Conservation (phyloP, 2,797 vertebrate species). For the Siniperca obscura region DNA sequence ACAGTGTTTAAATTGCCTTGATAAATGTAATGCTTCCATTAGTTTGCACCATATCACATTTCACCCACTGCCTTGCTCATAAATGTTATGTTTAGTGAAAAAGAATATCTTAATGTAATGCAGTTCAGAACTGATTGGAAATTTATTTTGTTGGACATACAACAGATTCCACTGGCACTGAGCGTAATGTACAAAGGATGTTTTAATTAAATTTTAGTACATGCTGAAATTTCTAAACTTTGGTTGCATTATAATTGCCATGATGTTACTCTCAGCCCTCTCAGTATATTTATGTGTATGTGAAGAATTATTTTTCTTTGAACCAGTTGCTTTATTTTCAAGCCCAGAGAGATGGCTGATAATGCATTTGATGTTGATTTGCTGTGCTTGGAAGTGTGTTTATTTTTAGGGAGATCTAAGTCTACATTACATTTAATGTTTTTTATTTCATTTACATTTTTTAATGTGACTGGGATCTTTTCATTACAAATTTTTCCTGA, state of each 20-base stretch:
- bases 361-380: constrained; percentile 32
- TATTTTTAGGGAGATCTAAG: constrained; percentile 7
- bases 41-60: constrained; percentile 44
- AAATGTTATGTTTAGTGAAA: constrained; percentile 31
- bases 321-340: constrained; percentile 26
- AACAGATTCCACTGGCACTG: constrained; percentile 26
- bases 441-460: neutral
- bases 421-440: constrained; percentile 7
- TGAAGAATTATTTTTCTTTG: constrained; percentile 3
- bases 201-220: constrained; percentile 5
- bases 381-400: constrained; percentile 14
- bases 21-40: constrained; percentile 58
- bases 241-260: constrained; percentile 4
- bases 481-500: neutral
- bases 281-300: constrained; percentile 18
- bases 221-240: neutral
- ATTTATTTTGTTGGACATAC: constrained; percentile 8
- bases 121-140: constrained; percentile 28
- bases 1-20: constrained; percentile 39
- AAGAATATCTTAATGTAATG: constrained; percentile 1
- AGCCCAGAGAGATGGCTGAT: neutral
- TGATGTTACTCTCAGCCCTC: constrained; percentile 22
- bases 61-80: constrained; percentile 50
- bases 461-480: neutral
- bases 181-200: neutral